A percentile compares a stretch with the other conserved stretches of the same genome.
phyloP scores from a whole-genome alignment of 2,797 vertebrate genomes.

The Enteromius treurensis region DNA sequence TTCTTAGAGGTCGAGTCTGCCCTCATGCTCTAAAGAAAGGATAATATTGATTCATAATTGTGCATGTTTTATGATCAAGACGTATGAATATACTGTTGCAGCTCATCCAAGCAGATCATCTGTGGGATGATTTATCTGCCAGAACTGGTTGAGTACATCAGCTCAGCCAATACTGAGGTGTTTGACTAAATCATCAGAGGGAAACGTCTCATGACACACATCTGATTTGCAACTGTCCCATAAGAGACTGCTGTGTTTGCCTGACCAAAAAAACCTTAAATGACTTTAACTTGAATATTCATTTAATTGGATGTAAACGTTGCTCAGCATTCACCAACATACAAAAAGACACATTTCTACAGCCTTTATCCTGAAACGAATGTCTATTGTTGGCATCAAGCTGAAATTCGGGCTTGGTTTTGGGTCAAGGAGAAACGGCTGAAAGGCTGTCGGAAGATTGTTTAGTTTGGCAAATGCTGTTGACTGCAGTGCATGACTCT shows the following conservation, averaged over 20 bases:
- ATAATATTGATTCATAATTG: neutral
- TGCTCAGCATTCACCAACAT: neutral
- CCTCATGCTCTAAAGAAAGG: neutral
- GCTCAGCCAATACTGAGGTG: neutral
- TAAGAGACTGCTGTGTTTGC: neutral
- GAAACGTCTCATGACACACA: neutral
- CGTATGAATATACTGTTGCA: neutral
- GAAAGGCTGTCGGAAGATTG: constrained; percentile 9
- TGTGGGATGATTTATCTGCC: neutral
- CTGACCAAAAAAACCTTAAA: neutral
- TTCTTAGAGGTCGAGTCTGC: neutral
- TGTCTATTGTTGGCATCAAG: neutral
- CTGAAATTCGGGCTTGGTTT: neutral
- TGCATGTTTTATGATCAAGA: neutral
- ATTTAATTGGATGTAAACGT: neutral
- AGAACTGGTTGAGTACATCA: neutral
- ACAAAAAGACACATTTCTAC: neutral
- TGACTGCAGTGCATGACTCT: constrained; percentile 12
- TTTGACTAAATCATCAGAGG: neutral
- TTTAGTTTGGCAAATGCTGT: constrained; percentile 24
- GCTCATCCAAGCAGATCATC: constrained; percentile 6
- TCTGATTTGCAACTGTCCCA: neutral
- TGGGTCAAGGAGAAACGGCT: neutral
- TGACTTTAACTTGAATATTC: neutral
- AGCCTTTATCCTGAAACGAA: neutral